phyloP scores from a whole-genome alignment of 2,888 invertebrate species.

The Ditula angustiorana region DNA sequence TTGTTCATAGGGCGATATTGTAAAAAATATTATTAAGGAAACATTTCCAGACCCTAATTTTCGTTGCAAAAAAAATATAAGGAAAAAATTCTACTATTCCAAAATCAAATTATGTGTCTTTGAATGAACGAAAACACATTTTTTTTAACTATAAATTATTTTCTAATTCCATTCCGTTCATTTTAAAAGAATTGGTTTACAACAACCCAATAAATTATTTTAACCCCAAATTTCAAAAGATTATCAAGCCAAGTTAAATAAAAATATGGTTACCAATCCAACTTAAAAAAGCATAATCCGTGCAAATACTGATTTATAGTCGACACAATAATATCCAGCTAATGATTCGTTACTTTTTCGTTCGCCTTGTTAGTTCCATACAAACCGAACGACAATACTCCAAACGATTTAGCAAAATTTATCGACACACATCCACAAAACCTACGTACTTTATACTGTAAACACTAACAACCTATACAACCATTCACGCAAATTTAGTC shows the following conservation, averaged over 20 bases:
- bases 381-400: slow-evolving; percentile 59
- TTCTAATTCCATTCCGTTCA: not conserved
- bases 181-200: slow-evolving; percentile 1
- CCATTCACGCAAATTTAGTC: not conserved
- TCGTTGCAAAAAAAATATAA: no score
- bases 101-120: no score
- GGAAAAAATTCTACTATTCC: no score
- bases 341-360: slow-evolving; percentile 56
- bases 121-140: no score
- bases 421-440: slow-evolving; percentile 58
- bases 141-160: no score
- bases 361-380: slow-evolving; percentile 52
- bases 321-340: slow-evolving; percentile 42
- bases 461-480: not conserved
- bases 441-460: slow-evolving; percentile 33
- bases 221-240: slow-evolving; percentile 21
- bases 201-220: slow-evolving; percentile 23
- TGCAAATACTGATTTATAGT: slow-evolving; percentile 33
- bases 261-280: slow-evolving; percentile 30
- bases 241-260: slow-evolving; percentile 29
- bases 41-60: no score
- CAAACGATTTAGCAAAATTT: slow-evolving; percentile 62
- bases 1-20: no score
- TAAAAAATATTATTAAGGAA: no score
- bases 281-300: slow-evolving; percentile 11